Evolutionary conservation across 1,140 invertebrate genomes (phyloP), one percentile per base, ranked within the genome.

Genomic region (Procambarus virginalis): DNA sequence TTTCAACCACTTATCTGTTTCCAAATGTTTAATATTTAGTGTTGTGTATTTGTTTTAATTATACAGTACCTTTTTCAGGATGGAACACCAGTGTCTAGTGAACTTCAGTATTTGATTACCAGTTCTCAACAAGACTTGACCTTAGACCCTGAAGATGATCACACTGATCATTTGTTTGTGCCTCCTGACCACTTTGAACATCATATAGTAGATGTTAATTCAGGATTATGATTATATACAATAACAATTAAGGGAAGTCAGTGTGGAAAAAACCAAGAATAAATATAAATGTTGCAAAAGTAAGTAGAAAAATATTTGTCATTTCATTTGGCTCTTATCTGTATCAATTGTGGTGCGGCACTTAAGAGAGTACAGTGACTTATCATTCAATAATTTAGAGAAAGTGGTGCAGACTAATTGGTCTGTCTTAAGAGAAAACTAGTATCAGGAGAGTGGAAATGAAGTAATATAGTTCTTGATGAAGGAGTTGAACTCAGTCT

Each of bases 61-160:
- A 73, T n/a, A 6, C n/a, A 2, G 34, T 75, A 55, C 17, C 34
- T 48, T 73, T 55, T 77, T 3, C 84, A 85, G 84, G 84, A 85
- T 77, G 84, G 84, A n/a, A 85, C 75, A 17, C 84, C 84, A 58
- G 75, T 85, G 14, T 85, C 84, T 17, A 76, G 84, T 60, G 84
- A 85, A 46, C 73, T 85, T 45, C 84, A 85, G 84, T 85, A 85
- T 70, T 77, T 85, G 75, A 85, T 85, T 45, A 64, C 84, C 73
- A 85, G n/a, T 60, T 85, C 49, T 3, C 84, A 77, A 64, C 73
- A 77, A 49, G 84, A 85, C 73, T 58, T 45, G 9, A 49, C 70
- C 3, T n/a, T 85, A 70, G 84, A 49, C 4, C 10, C 84, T 60
- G 84, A 77, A 8, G 55, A 75, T 12, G 51, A 76, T 10, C 84